Base-by-base conservation (phyloP, 2,888 invertebrate species). In the Cosmopolites sordidus region DNA sequence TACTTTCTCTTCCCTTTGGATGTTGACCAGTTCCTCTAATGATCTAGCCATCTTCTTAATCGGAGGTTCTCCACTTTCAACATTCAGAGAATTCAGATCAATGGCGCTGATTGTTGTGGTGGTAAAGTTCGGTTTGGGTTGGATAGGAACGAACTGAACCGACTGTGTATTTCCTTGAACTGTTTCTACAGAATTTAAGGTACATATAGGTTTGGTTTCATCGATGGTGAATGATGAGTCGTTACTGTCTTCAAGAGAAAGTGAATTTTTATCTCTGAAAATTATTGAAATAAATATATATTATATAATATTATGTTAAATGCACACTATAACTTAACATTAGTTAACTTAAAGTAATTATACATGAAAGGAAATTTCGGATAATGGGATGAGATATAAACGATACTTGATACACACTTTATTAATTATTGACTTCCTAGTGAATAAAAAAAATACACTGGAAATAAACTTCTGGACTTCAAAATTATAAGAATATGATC, bases 1-100 rank as follows among this genome's bases (percentile, higher is more conserved):
- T 3, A 16, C 48, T 44, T 45, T 62, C 4, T 68, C 66, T 5
- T 67, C 65, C 39, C 63, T 66, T 44, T 67, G 66, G 1, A 64
- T 42, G 5, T 59, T 53, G 6, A 62, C 58, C 14, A 69, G 30
- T 42, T 66, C 62, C 18, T 64, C 64, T 42, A 67, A 40, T 9
- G 62, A 58, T n/a, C 51, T 51, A 8, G 56, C 58, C n/a, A 58
- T 38, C 27, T 33, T 56, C 17, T 56, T 55, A 11, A 48, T 1
- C 2, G 53, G 48, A 8, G 47, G 48, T 5, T 52, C 48, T 6
- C 6, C 17, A 41, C 30, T 9, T 11, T 41, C 42, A n/a, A 30
- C 14, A 33, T 16, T 40, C 6, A 53, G 27, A 4, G 38, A 14
- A 43, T 48, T 44, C 12, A 48, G 15, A 4, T 58, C 59, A 11